Base-by-base conservation (phyloP, 2,797 vertebrate species). In the Chaetophractus vellerosus region DNA sequence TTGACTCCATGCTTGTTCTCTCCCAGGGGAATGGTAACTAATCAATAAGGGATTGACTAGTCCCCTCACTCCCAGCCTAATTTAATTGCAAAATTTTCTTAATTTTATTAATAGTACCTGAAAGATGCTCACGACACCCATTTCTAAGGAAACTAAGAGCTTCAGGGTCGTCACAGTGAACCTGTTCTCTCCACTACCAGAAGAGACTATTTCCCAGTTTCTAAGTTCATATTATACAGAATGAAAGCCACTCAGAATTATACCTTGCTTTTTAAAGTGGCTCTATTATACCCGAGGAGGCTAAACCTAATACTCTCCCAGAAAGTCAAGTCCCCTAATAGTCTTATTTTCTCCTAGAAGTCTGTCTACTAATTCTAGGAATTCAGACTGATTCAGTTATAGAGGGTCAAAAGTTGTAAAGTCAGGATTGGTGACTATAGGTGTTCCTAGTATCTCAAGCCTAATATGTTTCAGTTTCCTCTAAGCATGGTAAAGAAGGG, bases 171-270 rank as follows among this genome's bases (percentile, higher is more conserved):
- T 45, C 41, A 41, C 38, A 41, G 26, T 41, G 38, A 72, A 72
- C 24, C 24, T 50, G 28, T 68, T 75, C 52, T 31, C 78, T 72
- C 26, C 26, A 82, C n/a, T 36, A n/a, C 48, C 16, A 72, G 36
- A 91, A 66, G 24, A 83, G n/a, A 85, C 12, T 16, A 75, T 36
- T 64, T 84, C 26, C 45, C 45, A 88, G 91, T 21, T 69, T 74
- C 72, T 76, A 69, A 28, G 26, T 81, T 75, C 45, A 12, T 6
- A 72, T 8, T 19, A 4, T 55, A 48, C n/a, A 36, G 15, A 78
- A 66, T 28, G 48, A 85, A 89, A 93, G 50, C 38, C 38, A 48
- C 36, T 68, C 36, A 84, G 16, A 52, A 83, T 38, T 66, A 82
- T 41, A 24, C 19, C 36, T 12, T 33, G 16, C 52, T 90, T 86